These are phyloP conservation scores for Hemithea aestivaria DNA, from an alignment of 2,888 invertebrate species.

Conservation along the genomic window DNA sequence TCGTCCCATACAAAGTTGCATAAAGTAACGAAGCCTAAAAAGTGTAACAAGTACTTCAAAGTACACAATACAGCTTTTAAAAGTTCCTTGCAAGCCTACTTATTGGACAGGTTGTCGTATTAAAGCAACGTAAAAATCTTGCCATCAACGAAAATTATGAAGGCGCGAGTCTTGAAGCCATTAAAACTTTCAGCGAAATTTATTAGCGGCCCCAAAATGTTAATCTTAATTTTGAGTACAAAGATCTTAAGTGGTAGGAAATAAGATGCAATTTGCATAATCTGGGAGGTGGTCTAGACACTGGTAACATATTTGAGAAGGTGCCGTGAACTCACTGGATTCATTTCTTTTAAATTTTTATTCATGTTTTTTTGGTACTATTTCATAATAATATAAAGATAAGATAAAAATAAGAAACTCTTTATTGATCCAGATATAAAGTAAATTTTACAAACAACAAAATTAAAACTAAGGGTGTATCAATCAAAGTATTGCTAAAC, in stretches of 20 bases:
- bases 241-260: background rate
- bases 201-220: conserved; percentile 42
- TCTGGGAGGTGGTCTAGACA: too few relatives aligned
- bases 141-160: conserved; percentile 41
- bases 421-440: too few relatives aligned
- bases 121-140: conserved; percentile 27
- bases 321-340: too few relatives aligned
- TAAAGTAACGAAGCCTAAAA: background rate
- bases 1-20: too few relatives aligned
- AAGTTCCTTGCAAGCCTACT: conserved; percentile 11
- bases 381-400: too few relatives aligned
- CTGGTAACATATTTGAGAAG: too few relatives aligned
- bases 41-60: conserved; percentile 4
- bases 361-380: too few relatives aligned
- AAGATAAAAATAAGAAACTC: too few relatives aligned
- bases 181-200: conserved; percentile 55
- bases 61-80: conserved; percentile 15
- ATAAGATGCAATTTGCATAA: conserved; percentile 3
- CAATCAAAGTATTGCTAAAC: too few relatives aligned
- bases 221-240: conserved; percentile 1
- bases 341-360: too few relatives aligned
- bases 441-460: too few relatives aligned
- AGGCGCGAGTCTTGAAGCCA: conserved; percentile 38
- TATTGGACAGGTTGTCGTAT: conserved; percentile 8
- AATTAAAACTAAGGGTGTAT: too few relatives aligned